Percentiles rank a stretch among this genome's conserved stretches.
phyloP scores from a whole-genome alignment of 2,888 invertebrate species.

The Brachyopa scutellaris region DNA sequence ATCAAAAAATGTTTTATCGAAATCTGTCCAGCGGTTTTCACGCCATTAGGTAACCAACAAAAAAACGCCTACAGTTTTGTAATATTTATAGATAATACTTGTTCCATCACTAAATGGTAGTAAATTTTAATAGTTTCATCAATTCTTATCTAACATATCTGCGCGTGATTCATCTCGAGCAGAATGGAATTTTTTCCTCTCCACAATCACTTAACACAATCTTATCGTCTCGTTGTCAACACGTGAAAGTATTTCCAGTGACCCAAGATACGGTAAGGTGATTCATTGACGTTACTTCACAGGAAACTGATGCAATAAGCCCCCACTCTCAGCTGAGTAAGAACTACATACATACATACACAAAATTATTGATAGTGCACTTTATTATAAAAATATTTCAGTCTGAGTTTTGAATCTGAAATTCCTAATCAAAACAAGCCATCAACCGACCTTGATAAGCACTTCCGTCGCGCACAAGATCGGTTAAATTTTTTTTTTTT shows the following conservation, averaged over 20 bases:
- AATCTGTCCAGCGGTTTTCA: no score
- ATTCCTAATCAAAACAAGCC: neutral
- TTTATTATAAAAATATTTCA: neutral
- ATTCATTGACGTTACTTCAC: neutral
- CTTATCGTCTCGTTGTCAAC: no score
- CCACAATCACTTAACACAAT: no score
- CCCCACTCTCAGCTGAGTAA: neutral
- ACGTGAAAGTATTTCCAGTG: constrained; percentile 5
- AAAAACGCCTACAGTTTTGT: no score
- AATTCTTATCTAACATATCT: neutral
- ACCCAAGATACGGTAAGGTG: neutral
- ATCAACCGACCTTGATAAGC: constrained; percentile 5
- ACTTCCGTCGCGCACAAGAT: neutral
- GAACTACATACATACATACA: no score
- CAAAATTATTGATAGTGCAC: neutral
- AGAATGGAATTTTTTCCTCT: neutral
- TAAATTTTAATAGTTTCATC: no score
- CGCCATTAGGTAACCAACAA: no score
- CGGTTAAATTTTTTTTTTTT: no score
- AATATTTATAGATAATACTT: no score
- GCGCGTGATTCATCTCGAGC: neutral
- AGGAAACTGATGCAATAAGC: neutral
- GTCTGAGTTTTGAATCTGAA: neutral
- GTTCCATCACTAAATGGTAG: no score
- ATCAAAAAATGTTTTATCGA: no score